phyloP scores from a whole-genome alignment of 2,888 invertebrate species.

The Chaetoderma sp. region DNA sequence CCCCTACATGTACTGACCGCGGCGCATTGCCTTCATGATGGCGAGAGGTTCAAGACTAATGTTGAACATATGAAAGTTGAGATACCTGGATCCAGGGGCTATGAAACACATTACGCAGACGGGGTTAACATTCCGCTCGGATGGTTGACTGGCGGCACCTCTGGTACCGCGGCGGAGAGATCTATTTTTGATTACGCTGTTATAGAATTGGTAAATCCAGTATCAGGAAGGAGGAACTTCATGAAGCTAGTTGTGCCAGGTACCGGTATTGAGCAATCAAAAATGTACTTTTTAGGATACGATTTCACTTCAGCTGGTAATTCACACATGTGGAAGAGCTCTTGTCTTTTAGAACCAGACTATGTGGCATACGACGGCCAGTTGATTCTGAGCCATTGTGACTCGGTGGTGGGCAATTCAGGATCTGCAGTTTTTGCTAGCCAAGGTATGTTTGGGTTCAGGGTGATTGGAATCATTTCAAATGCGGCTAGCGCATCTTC shows the following conservation, averaged over 20 bases:
- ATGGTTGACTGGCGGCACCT: constrained; percentile 49
- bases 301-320: constrained; percentile 41
- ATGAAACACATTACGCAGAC: constrained; percentile 50
- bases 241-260: constrained; percentile 48
- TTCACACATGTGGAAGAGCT: constrained; percentile 44
- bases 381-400: constrained; percentile 54
- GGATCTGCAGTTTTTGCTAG: constrained; percentile 55
- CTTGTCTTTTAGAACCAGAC: constrained; percentile 44
- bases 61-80: constrained; percentile 55
- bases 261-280: constrained; percentile 40
- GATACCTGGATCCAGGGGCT: constrained; percentile 52
- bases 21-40: constrained; percentile 64
- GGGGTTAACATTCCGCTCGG: constrained; percentile 52
- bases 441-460: constrained; percentile 43
- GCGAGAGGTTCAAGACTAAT: constrained; percentile 45
- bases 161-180: constrained; percentile 33
- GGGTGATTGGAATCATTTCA: constrained; percentile 59
- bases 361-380: constrained; percentile 45
- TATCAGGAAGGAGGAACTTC: constrained; percentile 49
- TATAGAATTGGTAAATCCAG: constrained; percentile 49
- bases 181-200: constrained; percentile 59
- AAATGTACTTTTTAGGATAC: constrained; percentile 54
- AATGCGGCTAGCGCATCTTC: constrained; percentile 41
- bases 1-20: constrained; percentile 59
- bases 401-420: constrained; percentile 54